Percentiles rank a stretch among this genome's conserved stretches.
Evolutionary conservation across 2,888 invertebrate genomes (phyloP).

Genomic region (Nudaria mundana): DNA sequence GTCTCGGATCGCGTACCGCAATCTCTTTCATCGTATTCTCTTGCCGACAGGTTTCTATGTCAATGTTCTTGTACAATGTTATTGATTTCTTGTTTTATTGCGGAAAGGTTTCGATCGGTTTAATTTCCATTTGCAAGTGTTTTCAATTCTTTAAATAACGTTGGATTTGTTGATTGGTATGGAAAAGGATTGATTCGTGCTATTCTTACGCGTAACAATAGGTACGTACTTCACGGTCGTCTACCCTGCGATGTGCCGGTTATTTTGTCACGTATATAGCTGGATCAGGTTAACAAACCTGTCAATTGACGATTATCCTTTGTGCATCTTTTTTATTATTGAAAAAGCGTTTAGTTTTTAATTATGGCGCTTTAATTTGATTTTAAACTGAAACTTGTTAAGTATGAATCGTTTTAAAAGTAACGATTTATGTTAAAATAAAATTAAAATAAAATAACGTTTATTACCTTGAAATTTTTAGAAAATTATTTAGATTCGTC

Average conservation of each 20-base stretch:
- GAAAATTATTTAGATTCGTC: too few species aligned
- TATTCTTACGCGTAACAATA: conserved; percentile 48
- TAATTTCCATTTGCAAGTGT: too few species aligned
- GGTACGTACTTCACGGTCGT: conserved; percentile 68
- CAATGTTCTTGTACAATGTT: conserved; percentile 45
- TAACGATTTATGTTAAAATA: not conserved
- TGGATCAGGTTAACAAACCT: conserved; percentile 67
- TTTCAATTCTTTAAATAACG: too few species aligned
- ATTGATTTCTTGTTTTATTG: conserved; percentile 44
- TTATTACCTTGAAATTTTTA: too few species aligned
- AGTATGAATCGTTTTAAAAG: conserved; percentile 2
- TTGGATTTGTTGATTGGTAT: too few species aligned
- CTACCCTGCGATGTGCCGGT: conserved; percentile 63
- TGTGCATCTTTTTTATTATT: conserved; percentile 33
- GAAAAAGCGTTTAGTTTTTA: conserved; percentile 32
- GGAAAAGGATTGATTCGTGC: conserved; percentile 47
- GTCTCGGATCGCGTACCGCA: conserved; percentile 46
- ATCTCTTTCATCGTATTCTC: conserved; percentile 48
- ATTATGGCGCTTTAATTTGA: conserved; percentile 36
- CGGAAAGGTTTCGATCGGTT: too few species aligned
- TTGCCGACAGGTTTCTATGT: conserved; percentile 49
- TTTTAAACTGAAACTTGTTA: conserved; percentile 28
- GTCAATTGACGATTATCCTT: conserved; percentile 52
- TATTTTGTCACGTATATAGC: conserved; percentile 61
- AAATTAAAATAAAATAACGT: too few species aligned